Evolutionary conservation across 2,888 invertebrate species (phyloP).

Genomic region (Ophion obscuratus): DNA sequence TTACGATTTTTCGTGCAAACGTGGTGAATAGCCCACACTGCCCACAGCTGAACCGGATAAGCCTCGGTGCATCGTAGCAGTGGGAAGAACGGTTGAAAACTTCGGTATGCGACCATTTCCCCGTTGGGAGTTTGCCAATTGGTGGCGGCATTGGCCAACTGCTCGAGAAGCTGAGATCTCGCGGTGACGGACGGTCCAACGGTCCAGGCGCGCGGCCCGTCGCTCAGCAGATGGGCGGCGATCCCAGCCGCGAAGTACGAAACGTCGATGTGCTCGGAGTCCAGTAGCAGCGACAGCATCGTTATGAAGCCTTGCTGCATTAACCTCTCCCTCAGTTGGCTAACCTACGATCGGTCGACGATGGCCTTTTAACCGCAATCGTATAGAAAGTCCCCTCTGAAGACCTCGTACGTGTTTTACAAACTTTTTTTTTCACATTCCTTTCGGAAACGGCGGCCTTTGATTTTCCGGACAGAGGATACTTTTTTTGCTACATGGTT

Average conservation of each 20-base stretch:
- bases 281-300: constrained; percentile 85
- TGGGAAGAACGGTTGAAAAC: constrained; percentile 90
- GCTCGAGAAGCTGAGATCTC: constrained; percentile 76
- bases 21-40: constrained; percentile 92
- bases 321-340: constrained; percentile 85
- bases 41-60: constrained; percentile 90
- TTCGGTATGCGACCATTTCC: constrained; percentile 91
- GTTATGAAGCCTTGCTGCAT: constrained; percentile 86
- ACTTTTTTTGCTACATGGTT: no score
- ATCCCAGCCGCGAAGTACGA: constrained; percentile 91
- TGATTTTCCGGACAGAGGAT: neutral
- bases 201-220: constrained; percentile 86
- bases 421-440: constrained; percentile 13
- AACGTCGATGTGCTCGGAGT: constrained; percentile 88
- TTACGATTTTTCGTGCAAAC: constrained; percentile 90
- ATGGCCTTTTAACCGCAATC: constrained; percentile 64
- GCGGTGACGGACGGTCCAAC: constrained; percentile 72
- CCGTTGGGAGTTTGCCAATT: constrained; percentile 89
- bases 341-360: constrained; percentile 83
- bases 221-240: constrained; percentile 88
- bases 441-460: neutral
- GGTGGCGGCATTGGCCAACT: constrained; percentile 85
- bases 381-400: constrained; percentile 45
- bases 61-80: constrained; percentile 86
- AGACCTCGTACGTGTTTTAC: constrained; percentile 40